phyloP scores from a whole-genome alignment of 2,888 invertebrate species.

The Scaptomyza polygonia region DNA sequence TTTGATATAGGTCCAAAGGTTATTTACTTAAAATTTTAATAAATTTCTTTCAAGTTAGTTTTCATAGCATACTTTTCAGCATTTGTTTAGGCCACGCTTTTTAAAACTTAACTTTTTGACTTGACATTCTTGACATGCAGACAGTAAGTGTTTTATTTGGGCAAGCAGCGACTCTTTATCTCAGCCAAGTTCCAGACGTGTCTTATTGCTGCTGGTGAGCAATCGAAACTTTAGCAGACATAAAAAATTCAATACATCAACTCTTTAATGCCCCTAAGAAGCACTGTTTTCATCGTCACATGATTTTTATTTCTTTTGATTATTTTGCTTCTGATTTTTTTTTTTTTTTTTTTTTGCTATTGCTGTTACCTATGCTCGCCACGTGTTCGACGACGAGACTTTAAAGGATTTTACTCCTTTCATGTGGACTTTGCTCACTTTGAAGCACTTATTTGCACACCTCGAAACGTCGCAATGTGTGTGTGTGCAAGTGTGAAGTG shows the following conservation, averaged over 20 bases:
- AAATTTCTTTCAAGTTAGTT: too few relatives aligned
- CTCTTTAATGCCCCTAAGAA: constrained; percentile 64
- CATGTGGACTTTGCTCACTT: constrained; percentile 44
- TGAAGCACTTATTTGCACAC: constrained; percentile 41
- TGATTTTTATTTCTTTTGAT: constrained; percentile 4
- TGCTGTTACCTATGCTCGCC: constrained; percentile 46
- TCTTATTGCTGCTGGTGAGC: constrained; percentile 62
- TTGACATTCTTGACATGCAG: constrained; percentile 37
- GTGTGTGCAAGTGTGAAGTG: constrained; percentile 1
- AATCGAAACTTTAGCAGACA: constrained; percentile 60
- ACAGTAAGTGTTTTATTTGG: constrained; percentile 21
- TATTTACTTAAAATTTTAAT: too few relatives aligned
- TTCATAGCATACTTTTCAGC: constrained; percentile 7
- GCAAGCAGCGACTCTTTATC: constrained; percentile 24
- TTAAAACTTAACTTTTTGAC: background rate
- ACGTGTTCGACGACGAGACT: constrained; percentile 48
- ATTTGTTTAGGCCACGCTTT: background rate
- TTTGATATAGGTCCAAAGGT: too few relatives aligned
- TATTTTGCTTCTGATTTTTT: background rate
- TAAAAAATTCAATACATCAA: constrained; percentile 14
- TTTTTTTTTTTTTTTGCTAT: background rate
- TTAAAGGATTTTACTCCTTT: constrained; percentile 60
- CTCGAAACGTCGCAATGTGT: constrained; percentile 6
- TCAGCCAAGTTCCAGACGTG: constrained; percentile 65
- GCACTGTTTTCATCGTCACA: constrained; percentile 34